Conservation (phyloP, 2,888 invertebrate species). For the Drosophila emarginata region DNA sequence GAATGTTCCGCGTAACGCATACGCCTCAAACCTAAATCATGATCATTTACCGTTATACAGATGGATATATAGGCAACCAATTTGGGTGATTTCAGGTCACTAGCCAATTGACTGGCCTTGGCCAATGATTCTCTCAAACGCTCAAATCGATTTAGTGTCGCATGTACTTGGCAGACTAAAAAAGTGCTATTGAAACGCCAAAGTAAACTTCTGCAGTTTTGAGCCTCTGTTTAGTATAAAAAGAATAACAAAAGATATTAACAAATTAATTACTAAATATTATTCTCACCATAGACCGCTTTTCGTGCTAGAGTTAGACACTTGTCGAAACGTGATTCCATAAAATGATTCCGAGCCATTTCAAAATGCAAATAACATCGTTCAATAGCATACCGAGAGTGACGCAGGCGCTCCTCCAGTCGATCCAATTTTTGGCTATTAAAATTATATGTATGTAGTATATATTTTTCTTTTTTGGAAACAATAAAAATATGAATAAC, state of each 20-base stretch:
- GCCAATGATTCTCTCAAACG: conserved; percentile 65
- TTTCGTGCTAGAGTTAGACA: conserved; percentile 62
- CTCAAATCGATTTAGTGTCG: conserved; percentile 67
- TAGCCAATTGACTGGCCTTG: conserved; percentile 57
- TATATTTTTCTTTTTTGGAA: not conserved
- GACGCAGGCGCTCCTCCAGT: conserved; percentile 65
- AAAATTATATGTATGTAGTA: not conserved
- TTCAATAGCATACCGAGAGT: conserved; percentile 73
- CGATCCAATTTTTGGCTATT: conserved; percentile 62
- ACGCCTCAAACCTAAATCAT: conserved; percentile 40
- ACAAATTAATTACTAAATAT: not conserved
- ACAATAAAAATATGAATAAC: conserved; percentile 4
- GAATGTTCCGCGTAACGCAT: conserved; percentile 6
- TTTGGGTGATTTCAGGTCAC: conserved; percentile 43
- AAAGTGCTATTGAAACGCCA: conserved; percentile 75
- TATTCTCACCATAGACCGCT: conserved; percentile 58
- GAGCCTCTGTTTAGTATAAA: conserved; percentile 65
- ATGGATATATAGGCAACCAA: conserved; percentile 58
- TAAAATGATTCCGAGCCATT: conserved; percentile 69
- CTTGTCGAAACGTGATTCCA: conserved; percentile 66
- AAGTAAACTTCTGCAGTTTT: conserved; percentile 59
- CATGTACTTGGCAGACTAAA: conserved; percentile 73
- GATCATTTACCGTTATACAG: conserved; percentile 62
- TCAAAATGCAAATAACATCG: conserved; percentile 71
- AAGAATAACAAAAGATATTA: not conserved